These are phyloP conservation scores for Macrotus californicus DNA, from an alignment of 2,113 vertebrate genomes.

Conservation along the genomic window DNA sequence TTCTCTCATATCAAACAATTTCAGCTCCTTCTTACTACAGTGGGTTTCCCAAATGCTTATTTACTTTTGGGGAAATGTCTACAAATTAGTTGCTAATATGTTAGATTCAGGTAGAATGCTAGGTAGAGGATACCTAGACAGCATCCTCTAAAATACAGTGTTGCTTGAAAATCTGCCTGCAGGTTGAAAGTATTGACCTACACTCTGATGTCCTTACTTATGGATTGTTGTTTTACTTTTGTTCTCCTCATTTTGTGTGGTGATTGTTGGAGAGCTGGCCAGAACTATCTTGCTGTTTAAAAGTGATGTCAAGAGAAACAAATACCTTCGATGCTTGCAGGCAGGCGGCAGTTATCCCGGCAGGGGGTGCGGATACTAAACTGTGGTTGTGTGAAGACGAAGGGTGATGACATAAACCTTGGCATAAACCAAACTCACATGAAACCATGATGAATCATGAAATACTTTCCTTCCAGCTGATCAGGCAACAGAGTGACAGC, in stretches of 20 bases:
- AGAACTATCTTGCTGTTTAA: neutral
- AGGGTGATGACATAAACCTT: neutral
- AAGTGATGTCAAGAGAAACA: neutral
- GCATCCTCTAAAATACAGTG: rapidly evolving
- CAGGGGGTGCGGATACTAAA: neutral
- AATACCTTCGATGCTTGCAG: neutral
- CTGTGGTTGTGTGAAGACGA: neutral
- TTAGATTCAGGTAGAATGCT: neutral
- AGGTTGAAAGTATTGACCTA: neutral
- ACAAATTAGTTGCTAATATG: neutral
- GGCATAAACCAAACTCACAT: neutral
- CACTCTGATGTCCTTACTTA: neutral
- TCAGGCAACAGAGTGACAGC: neutral
- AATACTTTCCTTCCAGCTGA: neutral
- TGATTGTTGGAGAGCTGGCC: neutral
- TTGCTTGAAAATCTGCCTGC: neutral
- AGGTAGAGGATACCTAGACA: neutral
- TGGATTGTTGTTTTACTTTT: neutral
- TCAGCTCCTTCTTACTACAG: neutral
- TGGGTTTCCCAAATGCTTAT: neutral
- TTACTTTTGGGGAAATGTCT: neutral
- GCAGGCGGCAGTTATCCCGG: neutral
- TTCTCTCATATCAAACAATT: neutral
- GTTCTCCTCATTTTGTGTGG: neutral
- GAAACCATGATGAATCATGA: neutral